Base-by-base conservation (phyloP, 2,888 invertebrate genomes). In the Pollenia labialis region DNA sequence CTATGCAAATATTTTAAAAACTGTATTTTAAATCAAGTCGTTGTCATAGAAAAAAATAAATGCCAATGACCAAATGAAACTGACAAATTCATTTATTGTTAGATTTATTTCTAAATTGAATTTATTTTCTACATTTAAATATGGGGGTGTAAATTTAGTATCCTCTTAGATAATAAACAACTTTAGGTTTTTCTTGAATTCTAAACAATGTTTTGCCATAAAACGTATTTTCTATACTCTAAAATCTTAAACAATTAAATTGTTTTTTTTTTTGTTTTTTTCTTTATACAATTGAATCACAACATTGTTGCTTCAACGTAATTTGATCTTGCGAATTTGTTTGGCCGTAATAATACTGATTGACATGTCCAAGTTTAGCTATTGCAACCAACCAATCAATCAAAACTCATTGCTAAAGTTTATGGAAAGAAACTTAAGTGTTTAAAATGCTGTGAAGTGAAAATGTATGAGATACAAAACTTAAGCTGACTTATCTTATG, bases 81-180 rank as follows among this genome's bases (percentile, higher is more conserved):
- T 76, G 80, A 85, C 48, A 71, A 75, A 64, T 80, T 76, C 48
- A 75, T 62, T 68, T 54, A 80, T 75, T 75, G 12, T 62, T 46
- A 14, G 4, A 40, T 18, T 69, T 79, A 14, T 40, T 68, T 48
- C 11, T 18, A 14, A 48, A 16, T 50, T 58, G 6, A 58, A 74
- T 74, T 72, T 23, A 44, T 40, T 62, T 2, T 18, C 4, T 18
- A 62, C 7, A 66, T 56, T 74, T 46, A 50, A 42, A 32, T 54
- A 48, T 68, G 81, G 50, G 64, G 66, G 68, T 60, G 50, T 23
- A 16, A 48, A 56, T 58, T 42, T 74, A 23, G 56, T 56, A 66
- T 81, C 62, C 52, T 80, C 62, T 40, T 68, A n/a, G 7, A 14
- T 60, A 23, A 60, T 14, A 8, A 48, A 23, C 9, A 66, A 44